phyloP scores from a whole-genome alignment of 2,113 vertebrate genomes.

The Elephantulus edwardii region DNA sequence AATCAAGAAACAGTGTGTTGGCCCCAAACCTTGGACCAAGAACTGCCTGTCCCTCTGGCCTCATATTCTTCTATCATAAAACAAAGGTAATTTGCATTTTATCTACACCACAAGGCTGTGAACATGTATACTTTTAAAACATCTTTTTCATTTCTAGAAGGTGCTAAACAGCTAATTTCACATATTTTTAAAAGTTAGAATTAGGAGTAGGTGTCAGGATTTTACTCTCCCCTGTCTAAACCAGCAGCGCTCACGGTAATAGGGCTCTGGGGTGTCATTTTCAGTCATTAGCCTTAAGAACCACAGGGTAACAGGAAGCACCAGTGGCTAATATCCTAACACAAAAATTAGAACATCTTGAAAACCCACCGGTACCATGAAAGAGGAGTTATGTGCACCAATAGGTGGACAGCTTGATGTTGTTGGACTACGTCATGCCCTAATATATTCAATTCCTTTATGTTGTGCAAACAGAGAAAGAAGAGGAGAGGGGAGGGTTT shows the following conservation, averaged over 20 bases:
- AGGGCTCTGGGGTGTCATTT: slow-evolving; percentile 24
- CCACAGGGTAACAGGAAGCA: slow-evolving; percentile 31
- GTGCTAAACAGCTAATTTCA: not conserved
- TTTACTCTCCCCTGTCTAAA: slow-evolving; percentile 35
- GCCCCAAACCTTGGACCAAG: not conserved
- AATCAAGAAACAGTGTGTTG: not conserved
- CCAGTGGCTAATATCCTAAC: slow-evolving; percentile 51
- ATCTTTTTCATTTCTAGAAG: slow-evolving; percentile 11
- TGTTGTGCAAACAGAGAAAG: not conserved
- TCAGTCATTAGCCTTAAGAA: slow-evolving; percentile 63
- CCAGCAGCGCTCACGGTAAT: not conserved
- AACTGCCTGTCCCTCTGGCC: not conserved
- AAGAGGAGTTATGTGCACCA: slow-evolving; percentile 34
- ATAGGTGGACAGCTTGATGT: not conserved
- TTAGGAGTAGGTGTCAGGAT: not conserved
- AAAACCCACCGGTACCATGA: slow-evolving; percentile 63
- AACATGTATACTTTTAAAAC: not conserved
- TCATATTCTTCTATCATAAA: not conserved
- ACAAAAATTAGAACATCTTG: slow-evolving; percentile 62
- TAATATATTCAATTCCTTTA: not conserved
- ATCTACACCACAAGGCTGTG: not conserved
- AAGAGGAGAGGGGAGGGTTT: not conserved
- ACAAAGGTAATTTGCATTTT: not conserved
- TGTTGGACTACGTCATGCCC: not conserved
- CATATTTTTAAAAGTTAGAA: slow-evolving; percentile 35